Conservation (phyloP, 2,888 invertebrate genomes). For the Diloba caeruleocephala region DNA sequence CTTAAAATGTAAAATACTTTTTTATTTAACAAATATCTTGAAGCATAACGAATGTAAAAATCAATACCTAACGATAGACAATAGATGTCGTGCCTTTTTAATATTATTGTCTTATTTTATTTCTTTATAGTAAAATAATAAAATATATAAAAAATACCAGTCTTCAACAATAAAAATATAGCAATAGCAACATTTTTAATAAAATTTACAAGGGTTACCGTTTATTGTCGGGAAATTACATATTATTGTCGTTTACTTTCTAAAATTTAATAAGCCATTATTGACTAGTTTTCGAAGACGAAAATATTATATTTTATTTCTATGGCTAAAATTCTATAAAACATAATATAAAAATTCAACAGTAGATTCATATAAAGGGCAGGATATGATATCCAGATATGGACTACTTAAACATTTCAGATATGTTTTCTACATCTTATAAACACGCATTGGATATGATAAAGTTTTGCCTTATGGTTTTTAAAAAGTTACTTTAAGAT, state of each 20-base stretch:
- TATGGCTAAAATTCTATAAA: constrained; percentile 22
- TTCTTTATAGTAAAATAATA: constrained; percentile 9
- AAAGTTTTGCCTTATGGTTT: no score
- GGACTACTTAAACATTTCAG: constrained; percentile 22
- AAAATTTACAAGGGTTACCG: constrained; percentile 36
- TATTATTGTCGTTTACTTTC: constrained; percentile 42
- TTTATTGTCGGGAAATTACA: constrained; percentile 19
- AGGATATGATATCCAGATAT: constrained; percentile 49
- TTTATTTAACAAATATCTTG: constrained; percentile 8
- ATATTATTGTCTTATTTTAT: constrained; percentile 26
- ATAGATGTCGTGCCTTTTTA: constrained; percentile 8
- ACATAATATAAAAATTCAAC: constrained; percentile 48
- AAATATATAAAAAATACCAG: constrained; percentile 43
- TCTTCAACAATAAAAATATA: constrained; percentile 39
- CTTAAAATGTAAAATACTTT: constrained; percentile 4
- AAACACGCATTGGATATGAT: constrained; percentile 31
- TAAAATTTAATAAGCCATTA: constrained; percentile 25
- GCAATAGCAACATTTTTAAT: constrained; percentile 34
- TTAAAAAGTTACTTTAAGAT: no score
- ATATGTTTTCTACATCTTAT: constrained; percentile 35
- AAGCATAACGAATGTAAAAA: constrained; percentile 39
- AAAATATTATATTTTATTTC: constrained; percentile 14
- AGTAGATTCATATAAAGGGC: constrained; percentile 47
- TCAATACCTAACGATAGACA: constrained; percentile 12
- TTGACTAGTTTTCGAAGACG: constrained; percentile 30